Base-by-base conservation (phyloP, 2,797 vertebrate genomes). In the Hypotaenidia philippensis region DNA sequence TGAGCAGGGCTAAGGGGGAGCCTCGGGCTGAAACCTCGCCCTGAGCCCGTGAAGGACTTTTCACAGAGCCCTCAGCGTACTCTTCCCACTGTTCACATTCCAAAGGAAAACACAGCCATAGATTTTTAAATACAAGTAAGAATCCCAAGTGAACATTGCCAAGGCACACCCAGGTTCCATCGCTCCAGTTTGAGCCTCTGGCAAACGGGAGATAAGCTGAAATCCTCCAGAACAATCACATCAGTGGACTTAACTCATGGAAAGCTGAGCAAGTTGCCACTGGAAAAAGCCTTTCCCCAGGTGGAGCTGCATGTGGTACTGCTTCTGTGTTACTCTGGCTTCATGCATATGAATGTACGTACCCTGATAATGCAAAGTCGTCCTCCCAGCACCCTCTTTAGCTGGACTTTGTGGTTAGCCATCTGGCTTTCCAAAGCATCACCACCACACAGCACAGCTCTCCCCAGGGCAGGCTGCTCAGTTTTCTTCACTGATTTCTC, bases 341-440 rank as follows among this genome's bases (percentile, higher is more conserved):
- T 56, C n/a, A 26, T 6, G 8, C 8, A 10, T 4, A 5, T 10
- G 12, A 32, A 15, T 29, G 34, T 4, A 8, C 0, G 1, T 2
- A 16, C 27, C 8, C 25, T 47, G 31, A 10, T 34, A 59, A 63
- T 32, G 34, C 31, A 25, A 70, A 83, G 57, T 10, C 7, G 0
- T 53, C 26, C 26, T 79, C 32, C 52, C 64, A 66, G 1, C 10
- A 21, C 26, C 38, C 29, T 2, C 32, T 63, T 86, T 38, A 26
- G 29, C 10, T 56, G 59, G 22, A 16, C 26, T 52, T 50, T 13
- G 26, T 9, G 64, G 41, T 27, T 49, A 44, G 50, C n/a, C 25
- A 20, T 34, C 25, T 32, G 36, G 10, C 36, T 36, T 36, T 36
- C 36, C 36, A 8, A 36, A 8, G 36, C 36, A 36, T 36, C 36